A percentile compares a stretch with the other conserved stretches of the same genome.
phyloP scores from a whole-genome alignment of 2,797 vertebrate genomes.

The Malacoraja senta region DNA sequence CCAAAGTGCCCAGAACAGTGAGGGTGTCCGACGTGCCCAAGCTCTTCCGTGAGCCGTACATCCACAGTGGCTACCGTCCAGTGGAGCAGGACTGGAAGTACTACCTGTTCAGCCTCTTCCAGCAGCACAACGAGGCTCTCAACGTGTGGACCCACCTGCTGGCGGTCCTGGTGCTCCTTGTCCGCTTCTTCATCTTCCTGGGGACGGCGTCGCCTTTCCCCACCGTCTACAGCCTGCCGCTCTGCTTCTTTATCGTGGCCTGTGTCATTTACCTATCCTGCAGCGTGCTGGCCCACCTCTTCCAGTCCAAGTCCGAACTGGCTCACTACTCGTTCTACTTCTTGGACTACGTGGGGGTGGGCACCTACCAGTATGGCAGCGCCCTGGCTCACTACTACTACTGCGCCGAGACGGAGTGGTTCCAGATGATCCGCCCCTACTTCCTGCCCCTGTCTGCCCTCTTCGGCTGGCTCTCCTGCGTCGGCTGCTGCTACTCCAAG shows the following conservation, averaged over 20 bases:
- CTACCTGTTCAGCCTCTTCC: slow-evolving; percentile 83
- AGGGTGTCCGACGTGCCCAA: slow-evolving; percentile 65
- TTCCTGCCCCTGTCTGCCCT: slow-evolving; percentile 74
- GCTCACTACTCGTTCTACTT: slow-evolving; percentile 86
- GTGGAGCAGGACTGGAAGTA: slow-evolving; percentile 72
- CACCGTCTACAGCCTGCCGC: slow-evolving; percentile 57
- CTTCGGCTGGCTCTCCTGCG: slow-evolving; percentile 79
- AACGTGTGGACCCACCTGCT: slow-evolving; percentile 88
- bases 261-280: slow-evolving; percentile 70
- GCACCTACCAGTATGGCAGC: slow-evolving; percentile 79
- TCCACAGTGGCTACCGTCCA: slow-evolving; percentile 76
- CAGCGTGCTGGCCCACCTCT: slow-evolving; percentile 77
- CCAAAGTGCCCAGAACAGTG: slow-evolving; percentile 68
- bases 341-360: slow-evolving; percentile 81
- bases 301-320: slow-evolving; percentile 80
- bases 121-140: slow-evolving; percentile 82
- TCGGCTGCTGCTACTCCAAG: slow-evolving; percentile 80
- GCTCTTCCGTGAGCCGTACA: slow-evolving; percentile 83
- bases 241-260: slow-evolving; percentile 70
- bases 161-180: slow-evolving; percentile 62
- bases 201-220: slow-evolving; percentile 56
- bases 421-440: slow-evolving; percentile 63
- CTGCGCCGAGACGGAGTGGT: slow-evolving; percentile 71
- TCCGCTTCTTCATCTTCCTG: slow-evolving; percentile 68
- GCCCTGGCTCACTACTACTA: slow-evolving; percentile 83